phyloP scores from a whole-genome alignment of 2,113 vertebrate species.

The Vireo altiloquus region DNA sequence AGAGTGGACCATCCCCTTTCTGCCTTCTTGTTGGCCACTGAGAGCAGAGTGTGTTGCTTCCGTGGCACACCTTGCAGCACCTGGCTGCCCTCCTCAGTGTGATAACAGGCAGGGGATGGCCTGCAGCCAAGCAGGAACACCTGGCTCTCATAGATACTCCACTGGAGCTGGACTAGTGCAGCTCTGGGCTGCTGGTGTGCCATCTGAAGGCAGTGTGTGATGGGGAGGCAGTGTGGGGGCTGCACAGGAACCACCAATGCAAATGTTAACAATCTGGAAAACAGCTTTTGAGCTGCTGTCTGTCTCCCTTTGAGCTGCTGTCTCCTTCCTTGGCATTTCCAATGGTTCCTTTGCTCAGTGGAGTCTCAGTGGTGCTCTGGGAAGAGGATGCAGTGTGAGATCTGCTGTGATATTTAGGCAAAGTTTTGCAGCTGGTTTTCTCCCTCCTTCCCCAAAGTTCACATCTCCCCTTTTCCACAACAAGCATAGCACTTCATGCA shows the following conservation, averaged over 20 bases:
- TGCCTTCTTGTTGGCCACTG: not conserved
- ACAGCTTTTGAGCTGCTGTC: not conserved
- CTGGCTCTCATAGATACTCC: not conserved
- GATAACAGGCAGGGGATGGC: not conserved
- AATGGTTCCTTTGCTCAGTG: not conserved
- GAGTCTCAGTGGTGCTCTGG: not conserved
- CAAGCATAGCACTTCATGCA: not conserved
- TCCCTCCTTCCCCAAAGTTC: not conserved
- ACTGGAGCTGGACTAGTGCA: not conserved
- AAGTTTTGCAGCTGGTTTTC: not conserved
- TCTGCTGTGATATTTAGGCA: not conserved
- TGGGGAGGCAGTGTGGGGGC: rapidly evolving
- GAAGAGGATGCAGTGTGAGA: not conserved
- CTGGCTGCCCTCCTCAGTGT: not conserved
- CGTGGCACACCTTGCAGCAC: rapidly evolving
- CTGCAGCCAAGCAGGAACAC: not conserved
- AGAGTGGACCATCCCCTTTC: not conserved
- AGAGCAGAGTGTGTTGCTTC: not conserved
- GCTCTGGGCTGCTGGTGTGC: not conserved
- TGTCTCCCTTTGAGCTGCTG: not conserved
- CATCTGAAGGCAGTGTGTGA: not conserved
- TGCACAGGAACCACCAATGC: not conserved
- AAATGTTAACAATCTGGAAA: rapidly evolving
- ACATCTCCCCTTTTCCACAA: not conserved
- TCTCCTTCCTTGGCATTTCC: not conserved